A percentile compares a stretch with the other conserved stretches of the same genome.
Conservation (phyloP, 2,797 vertebrate species). For the Rhincodon typus region DNA sequence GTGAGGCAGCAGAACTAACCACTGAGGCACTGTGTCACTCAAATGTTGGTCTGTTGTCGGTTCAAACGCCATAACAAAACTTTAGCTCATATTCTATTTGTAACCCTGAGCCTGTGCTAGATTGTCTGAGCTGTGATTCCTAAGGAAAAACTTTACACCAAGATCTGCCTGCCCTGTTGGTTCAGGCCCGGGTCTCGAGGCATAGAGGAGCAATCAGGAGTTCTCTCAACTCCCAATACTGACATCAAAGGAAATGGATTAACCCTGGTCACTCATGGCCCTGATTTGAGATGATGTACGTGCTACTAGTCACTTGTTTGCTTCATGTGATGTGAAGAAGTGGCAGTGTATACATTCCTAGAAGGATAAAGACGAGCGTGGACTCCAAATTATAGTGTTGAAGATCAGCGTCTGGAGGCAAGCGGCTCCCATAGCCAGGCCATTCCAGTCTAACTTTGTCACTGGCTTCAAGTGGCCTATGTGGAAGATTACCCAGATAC, state of each 20-base stretch:
- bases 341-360: not conserved
- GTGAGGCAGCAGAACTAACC: too few relatives aligned
- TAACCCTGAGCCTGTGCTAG: not conserved
- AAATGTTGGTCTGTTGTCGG: not conserved
- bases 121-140: not conserved
- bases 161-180: not conserved
- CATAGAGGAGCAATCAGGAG: not conserved
- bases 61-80: not conserved
- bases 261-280: not conserved
- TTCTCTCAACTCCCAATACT: not conserved
- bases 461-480: not conserved
- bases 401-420: not conserved
- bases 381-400: not conserved
- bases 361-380: not conserved
- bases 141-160: not conserved
- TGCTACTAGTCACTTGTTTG: not conserved
- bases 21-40: too few relatives aligned
- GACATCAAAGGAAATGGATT: not conserved
- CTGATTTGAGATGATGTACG: not conserved
- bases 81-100: not conserved
- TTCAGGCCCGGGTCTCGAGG: not conserved
- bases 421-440: not conserved
- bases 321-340: not conserved
- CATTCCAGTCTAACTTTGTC: not conserved
- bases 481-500: not conserved